A percentile compares a stretch with the other conserved stretches of the same genome.
Conservation (phyloP, 1,140 invertebrate genomes). For the Akabosia matsudoensis region DNA sequence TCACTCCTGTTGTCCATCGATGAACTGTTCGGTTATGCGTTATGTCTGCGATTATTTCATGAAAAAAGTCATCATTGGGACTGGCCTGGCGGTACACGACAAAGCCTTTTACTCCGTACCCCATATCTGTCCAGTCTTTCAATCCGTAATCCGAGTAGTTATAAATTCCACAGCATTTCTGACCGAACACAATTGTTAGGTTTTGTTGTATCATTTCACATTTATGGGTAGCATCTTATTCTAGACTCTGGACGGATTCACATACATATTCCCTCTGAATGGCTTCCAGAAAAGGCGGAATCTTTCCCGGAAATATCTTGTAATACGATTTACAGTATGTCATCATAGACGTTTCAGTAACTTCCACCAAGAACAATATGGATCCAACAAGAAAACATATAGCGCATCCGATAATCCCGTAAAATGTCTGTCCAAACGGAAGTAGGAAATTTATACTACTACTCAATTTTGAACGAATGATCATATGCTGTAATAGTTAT, state of each 20-base stretch:
- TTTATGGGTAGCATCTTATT: background rate
- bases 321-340: background rate
- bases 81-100: background rate
- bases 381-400: background rate
- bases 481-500: background rate
- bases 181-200: too few relatives aligned
- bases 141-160: background rate
- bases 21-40: background rate
- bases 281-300: background rate
- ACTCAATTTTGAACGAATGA: background rate
- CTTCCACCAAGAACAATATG: background rate
- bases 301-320: background rate
- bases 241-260: background rate
- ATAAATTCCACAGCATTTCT: background rate
- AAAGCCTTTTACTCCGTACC: background rate
- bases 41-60: background rate
- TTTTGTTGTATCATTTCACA: background rate
- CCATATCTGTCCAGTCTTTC: background rate
- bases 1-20: background rate
- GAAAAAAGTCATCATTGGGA: background rate
- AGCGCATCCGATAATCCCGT: background rate
- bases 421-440: background rate
- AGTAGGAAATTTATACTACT: background rate
- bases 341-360: background rate
- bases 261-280: background rate